Evolutionary conservation across 2,888 invertebrate genomes (phyloP), one percentile per base, ranked within the genome.

Genomic region (Listrodromus nycthemerus): DNA sequence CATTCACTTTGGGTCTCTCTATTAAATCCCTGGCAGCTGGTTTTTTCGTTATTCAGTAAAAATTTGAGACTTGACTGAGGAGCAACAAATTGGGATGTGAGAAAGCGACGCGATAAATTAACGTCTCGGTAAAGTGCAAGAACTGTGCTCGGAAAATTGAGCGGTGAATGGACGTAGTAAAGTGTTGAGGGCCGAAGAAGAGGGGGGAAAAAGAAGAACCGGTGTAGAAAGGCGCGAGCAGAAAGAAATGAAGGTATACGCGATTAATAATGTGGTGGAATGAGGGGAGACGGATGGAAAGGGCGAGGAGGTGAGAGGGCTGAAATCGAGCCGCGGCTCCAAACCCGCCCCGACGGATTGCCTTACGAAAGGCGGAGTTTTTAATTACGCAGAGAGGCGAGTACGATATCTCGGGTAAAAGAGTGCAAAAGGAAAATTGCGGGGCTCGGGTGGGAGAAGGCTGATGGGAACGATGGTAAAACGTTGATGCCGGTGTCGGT

Each of bases 381-480:
- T 84, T 80, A 80, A 84, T 84, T 84, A 79, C 79, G 77, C 63
- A 69, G 63, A 77, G 73, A 55, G 74, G 55, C 37, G 79, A 65
- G 73, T 73, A 52, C 67, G 80, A 77, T 80, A 83, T 83, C 73
- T 80, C 73, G 77, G 73, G 55, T 69, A 65, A 65, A 80, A 77
- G 77, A 69, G 77, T 73, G 37, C 16, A 69, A 83, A 75, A 52
- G 37, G 50, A 27, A 58, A 70, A 63, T 33, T 65, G 33, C 24
- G 67, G 37, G 45, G 79, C 33, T n/a, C n/a, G 70, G 58, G 37
- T 66, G 63, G 41, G 48, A 37, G 58, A 24, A 67, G 63, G 37
- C 30, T 33, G 55, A 63, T 66, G 70, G 50, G 41, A 61, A 76
- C 75, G 66, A 76, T 27, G 79, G 63, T 45, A 73, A 33, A 71